Percentiles rank a stretch among this genome's conserved stretches.
Conservation (phyloP, 2,888 invertebrate genomes). For the Lepidochrysops patricia region DNA sequence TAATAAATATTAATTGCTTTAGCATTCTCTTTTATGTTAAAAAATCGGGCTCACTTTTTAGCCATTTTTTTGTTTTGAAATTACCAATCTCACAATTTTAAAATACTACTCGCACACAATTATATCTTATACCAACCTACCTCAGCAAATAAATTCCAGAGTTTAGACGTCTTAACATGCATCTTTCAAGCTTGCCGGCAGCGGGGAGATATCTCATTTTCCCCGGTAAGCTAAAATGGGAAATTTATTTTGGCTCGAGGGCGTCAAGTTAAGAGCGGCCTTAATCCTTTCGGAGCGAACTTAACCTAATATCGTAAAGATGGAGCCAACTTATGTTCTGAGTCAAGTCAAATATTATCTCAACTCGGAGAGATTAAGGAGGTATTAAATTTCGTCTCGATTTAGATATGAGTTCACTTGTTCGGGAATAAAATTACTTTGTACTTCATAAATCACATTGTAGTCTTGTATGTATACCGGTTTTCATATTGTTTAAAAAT, state of each 20-base stretch:
- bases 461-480: not conserved
- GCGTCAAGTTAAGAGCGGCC: conserved; percentile 66
- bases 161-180: conserved; percentile 23
- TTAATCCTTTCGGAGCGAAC: conserved; percentile 70
- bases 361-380: conserved; percentile 59
- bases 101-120: too few relatives aligned
- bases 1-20: too few relatives aligned
- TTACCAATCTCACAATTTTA: not conserved
- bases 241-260: conserved; percentile 70
- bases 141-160: conserved; percentile 3
- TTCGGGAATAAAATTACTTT: not conserved
- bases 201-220: conserved; percentile 44
- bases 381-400: conserved; percentile 50
- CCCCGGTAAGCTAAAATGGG: conserved; percentile 68
- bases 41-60: not conserved
- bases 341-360: conserved; percentile 69
- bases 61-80: not conserved
- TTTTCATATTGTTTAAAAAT: not conserved
- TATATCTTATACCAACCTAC: too few relatives aligned
- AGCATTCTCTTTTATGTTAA: not conserved
- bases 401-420: conserved; percentile 13
- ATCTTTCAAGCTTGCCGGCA: conserved; percentile 39
- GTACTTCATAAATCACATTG: not conserved
- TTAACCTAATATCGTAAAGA: conserved; percentile 72
- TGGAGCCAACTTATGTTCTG: conserved; percentile 64